Evolutionary conservation across 1,140 invertebrate genomes (phyloP).

Genomic region (Ostrea edulis): DNA sequence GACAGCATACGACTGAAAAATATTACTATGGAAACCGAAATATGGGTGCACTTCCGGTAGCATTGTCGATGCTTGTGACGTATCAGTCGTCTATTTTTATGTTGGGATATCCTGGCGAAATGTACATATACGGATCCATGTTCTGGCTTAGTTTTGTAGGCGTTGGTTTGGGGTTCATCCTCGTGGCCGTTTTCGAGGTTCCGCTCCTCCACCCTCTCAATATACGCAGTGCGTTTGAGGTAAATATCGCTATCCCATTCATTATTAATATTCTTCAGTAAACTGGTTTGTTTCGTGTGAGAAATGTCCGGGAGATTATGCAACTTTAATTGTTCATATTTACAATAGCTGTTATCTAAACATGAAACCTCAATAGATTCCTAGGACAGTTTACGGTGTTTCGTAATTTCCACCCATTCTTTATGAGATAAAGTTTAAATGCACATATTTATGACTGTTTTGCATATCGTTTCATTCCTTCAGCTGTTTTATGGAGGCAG

Average conservation of each 20-base stretch:
- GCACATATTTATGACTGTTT: no score
- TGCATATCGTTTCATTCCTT: neutral
- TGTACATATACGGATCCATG: constrained; percentile 56
- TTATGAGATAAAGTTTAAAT: no score
- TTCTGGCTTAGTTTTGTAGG: constrained; percentile 48
- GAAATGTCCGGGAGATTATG: no score
- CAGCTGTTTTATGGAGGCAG: neutral
- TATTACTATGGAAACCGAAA: constrained; percentile 52
- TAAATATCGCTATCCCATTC: constrained; percentile 79
- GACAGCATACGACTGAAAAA: constrained; percentile 50
- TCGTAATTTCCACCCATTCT: no score
- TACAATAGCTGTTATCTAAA: no score
- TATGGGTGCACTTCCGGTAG: constrained; percentile 52
- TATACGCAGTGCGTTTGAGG: constrained; percentile 92
- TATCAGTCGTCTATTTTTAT: constrained; percentile 69
- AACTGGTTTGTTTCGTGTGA: no score
- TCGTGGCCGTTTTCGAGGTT: constrained; percentile 89
- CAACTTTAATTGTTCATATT: no score
- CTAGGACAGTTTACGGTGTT: no score
- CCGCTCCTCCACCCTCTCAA: constrained; percentile 93
- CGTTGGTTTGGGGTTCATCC: constrained; percentile 86
- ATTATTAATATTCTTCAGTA: neutral
- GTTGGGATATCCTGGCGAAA: constrained; percentile 65
- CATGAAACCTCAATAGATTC: no score
- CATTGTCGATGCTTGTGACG: constrained; percentile 51